Base-by-base conservation (phyloP, 1,140 invertebrate genomes). In the Spodoptera frugiperda region DNA sequence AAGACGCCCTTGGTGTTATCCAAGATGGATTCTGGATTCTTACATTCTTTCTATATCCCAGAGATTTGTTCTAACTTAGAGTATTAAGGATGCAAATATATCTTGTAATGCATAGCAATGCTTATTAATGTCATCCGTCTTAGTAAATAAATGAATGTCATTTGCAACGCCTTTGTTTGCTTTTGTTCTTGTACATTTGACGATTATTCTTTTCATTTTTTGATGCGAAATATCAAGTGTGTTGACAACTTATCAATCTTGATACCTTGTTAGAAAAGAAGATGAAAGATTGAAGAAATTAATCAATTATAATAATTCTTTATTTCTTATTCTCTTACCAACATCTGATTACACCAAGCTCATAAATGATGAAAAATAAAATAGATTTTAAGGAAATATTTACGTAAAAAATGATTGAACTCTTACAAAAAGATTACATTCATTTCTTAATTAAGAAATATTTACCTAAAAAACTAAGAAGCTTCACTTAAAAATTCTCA, bases 1-100 rank as follows among this genome's bases (percentile, higher is more conserved):
- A 87, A 83, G 78, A 79, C 67, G 79, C 68, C 79, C 78, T 78
- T 77, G 63, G 78, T 55, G 55, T 73, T 76, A 61, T 76, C 68
- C 49, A 76, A 78, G 74, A 72, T 57, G 51, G 68, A 72, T 57
- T 57, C 68, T 33, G 68, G 51, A 72, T 72, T 55, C 33, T 14
- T 14, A 25, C 68, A 72, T 72, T 72, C 33, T 72, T 72, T 72
- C 68, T 44, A 57, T 25, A 72, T 57, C 51, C 53, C 33, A 21
- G 17, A 72, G 68, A 72, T 72, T 80, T 80, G 48, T 71, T 54
- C 44, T 49, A 77, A 77, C 59, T 68, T 68, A 53, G 71, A 71
- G 55, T 25, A 54, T 72, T 72, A 72, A 39, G 65, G 8, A 53
- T 53, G 14, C 65, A 68, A 68, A 68, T 68, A 51, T 68, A 10